phyloP scores from a whole-genome alignment of 2,113 vertebrate species.

The Sylvia atricapilla region DNA sequence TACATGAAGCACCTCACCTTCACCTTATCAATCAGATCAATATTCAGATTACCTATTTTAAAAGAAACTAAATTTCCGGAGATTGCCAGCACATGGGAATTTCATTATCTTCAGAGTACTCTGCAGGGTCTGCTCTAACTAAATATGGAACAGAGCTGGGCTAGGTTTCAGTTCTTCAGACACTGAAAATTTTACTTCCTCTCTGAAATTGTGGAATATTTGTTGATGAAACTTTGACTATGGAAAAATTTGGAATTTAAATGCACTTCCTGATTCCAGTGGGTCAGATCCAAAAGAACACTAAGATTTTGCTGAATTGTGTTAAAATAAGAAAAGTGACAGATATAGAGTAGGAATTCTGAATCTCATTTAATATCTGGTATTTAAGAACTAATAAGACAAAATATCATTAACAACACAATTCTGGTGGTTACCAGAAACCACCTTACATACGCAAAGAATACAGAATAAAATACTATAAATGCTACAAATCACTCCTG shows the following conservation, averaged over 20 bases:
- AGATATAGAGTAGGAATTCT: not conserved
- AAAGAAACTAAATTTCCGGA: not conserved
- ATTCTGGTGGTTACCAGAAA: not conserved
- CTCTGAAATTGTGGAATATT: not conserved
- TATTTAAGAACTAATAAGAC: not conserved
- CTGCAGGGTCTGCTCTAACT: not conserved
- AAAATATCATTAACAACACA: not conserved
- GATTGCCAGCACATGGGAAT: not conserved
- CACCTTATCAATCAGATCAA: not conserved
- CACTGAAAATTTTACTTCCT: not conserved
- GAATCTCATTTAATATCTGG: not conserved
- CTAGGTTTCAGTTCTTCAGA: not conserved
- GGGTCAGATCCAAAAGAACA: not conserved
- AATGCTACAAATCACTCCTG: not conserved
- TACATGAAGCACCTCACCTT: not conserved
- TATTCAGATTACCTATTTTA: not conserved
- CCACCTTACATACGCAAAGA: not conserved
- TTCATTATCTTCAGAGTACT: not conserved
- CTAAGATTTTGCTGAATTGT: not conserved
- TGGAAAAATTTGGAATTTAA: not conserved
- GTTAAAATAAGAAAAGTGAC: not conserved
- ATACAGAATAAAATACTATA: not conserved
- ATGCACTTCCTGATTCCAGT: not conserved
- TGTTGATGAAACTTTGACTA: not conserved
- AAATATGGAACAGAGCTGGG: not conserved